Conservation (phyloP, 2,888 invertebrate species). For the Crossocerus cetratus region DNA sequence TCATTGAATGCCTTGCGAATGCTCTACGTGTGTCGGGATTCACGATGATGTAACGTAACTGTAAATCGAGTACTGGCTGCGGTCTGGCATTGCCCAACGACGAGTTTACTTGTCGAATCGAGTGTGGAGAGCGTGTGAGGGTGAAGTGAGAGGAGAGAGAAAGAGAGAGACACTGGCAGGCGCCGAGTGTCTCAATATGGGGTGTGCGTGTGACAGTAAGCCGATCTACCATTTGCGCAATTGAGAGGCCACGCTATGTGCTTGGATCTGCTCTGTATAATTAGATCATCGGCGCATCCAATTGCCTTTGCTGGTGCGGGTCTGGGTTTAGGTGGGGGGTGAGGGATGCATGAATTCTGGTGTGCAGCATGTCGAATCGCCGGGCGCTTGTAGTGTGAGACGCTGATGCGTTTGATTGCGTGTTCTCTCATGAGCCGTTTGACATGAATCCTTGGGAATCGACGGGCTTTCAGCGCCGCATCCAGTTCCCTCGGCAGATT, state of each 20-base stretch:
- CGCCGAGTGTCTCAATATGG: background rate
- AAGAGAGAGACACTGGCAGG: background rate
- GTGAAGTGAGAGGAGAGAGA: background rate
- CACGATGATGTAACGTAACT: constrained; percentile 27
- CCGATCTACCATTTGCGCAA: constrained; percentile 34
- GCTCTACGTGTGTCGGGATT: background rate
- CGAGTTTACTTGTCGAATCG: constrained; percentile 3
- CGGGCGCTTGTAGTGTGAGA: background rate
- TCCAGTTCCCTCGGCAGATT: constrained; percentile 88
- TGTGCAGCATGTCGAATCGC: constrained; percentile 26
- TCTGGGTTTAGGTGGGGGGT: constrained; percentile 44
- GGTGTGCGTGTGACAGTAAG: constrained; percentile 27
- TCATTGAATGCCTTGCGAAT: constrained; percentile 16
- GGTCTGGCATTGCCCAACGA: constrained; percentile 30
- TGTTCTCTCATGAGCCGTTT: background rate
- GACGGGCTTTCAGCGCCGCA: constrained; percentile 81
- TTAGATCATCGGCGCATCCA: too few species aligned
- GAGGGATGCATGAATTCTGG: constrained; percentile 54
- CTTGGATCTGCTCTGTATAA: too few species aligned
- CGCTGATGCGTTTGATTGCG: background rate
- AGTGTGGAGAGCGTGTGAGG: background rate
- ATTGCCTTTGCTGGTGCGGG: constrained; percentile 3
- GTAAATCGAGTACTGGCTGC: constrained; percentile 10
- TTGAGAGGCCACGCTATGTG: background rate
- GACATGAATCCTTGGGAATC: constrained; percentile 12